Percentiles rank a stretch among this genome's conserved stretches.
These are phyloP conservation scores for Listronotus bonariensis DNA, from an alignment of 1,140 invertebrate genomes.

Conservation along the genomic window DNA sequence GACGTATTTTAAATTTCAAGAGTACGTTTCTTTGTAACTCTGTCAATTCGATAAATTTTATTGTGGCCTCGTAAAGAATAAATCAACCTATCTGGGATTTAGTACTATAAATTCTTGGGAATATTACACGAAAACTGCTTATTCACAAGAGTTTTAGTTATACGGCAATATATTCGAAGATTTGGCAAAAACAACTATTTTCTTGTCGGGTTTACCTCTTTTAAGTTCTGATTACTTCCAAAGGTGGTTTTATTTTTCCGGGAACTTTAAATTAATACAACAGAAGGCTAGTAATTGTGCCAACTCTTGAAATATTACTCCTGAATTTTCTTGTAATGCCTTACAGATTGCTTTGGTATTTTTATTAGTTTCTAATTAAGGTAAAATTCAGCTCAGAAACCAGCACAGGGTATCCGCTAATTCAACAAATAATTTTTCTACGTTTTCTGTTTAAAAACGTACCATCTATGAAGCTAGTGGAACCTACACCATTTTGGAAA, in stretches of 20 bases:
- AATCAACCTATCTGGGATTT: constrained; percentile 34
- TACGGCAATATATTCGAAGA: constrained; percentile 25
- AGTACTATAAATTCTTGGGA: constrained; percentile 30
- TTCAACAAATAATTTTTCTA: no score
- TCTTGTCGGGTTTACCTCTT: constrained; percentile 19
- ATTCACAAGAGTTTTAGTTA: constrained; percentile 27
- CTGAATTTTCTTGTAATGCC: no score
- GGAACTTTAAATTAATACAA: no score
- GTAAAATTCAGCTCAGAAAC: no score
- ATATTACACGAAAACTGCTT: constrained; percentile 33
- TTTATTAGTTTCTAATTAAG: no score
- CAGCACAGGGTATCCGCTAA: no score
- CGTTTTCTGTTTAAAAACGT: no score
- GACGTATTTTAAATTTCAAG: constrained; percentile 29
- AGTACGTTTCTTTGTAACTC: constrained; percentile 30
- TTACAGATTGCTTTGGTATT: no score
- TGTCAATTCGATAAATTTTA: constrained; percentile 35
- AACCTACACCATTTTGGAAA: no score
- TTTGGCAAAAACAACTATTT: constrained; percentile 31
- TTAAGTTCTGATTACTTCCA: constrained; percentile 4
- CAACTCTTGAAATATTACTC: no score
- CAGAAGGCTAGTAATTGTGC: no score
- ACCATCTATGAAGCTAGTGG: no score
- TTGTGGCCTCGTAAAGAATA: constrained; percentile 31
- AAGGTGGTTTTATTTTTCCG: background rate